Base-by-base conservation (phyloP, 2,797 vertebrate species). In the Melanotaenia nigrans region DNA sequence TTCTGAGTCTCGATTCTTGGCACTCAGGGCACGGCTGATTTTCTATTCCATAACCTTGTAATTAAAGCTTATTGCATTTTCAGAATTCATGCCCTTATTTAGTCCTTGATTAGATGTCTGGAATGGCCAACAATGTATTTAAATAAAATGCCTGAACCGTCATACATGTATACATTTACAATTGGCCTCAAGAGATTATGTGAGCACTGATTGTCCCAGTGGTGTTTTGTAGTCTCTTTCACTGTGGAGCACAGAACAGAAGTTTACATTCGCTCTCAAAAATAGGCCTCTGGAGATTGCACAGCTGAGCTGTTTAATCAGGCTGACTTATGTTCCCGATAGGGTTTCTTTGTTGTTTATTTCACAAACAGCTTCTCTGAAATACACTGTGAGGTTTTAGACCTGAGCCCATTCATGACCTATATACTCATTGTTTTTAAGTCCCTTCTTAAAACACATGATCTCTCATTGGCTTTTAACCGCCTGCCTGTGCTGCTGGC, bases 211-310 rank as follows among this genome's bases (percentile, higher is more conserved):
- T 64, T 55, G 65, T 83, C 73, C 83, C 83, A 64, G 79, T 76
- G 73, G 61, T 79, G 77, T 72, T 78, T 47, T 78, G 69, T 35
- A 69, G 67, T 55, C 73, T 75, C 22, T 74, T 81, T 81, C 51
- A 65, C 77, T 77, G 77, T 65, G 12, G 56, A 81, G 51, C 22
- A 30, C 8, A 58, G 32, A 73, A 45, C 55, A 67, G 36, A 83
- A 77, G 69, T 84, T 85, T 79, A 73, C 64, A 71, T 91, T 87
- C 72, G 70, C 61, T 87, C 77, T 77, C 42, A 69, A 71, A 84
- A 78, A 66, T 6, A 30, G 66, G 65, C 76, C 85, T 83, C 85
- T 53, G 58, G 75, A 77, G 85, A 81, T 22, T 12, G 28, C 59
- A 71, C 38, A 76, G 70, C 35, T 73, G 69, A 80, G 65, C 49